Conservation (phyloP, 2,113 vertebrate species). For the Forbesichthys papilliferus region DNA sequence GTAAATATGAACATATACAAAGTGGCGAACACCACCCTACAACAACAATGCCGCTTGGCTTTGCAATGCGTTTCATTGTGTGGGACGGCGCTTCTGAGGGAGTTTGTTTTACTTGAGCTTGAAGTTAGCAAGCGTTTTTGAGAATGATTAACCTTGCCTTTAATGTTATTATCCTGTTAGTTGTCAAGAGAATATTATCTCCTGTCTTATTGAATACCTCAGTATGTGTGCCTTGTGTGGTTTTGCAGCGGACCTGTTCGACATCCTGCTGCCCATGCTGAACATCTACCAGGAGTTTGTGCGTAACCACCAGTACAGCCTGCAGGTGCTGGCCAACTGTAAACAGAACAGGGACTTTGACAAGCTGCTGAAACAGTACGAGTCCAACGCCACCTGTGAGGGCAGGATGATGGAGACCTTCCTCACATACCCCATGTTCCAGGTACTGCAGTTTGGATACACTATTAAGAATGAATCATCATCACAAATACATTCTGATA, state of each 20-base stretch:
- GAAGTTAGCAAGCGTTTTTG: no score
- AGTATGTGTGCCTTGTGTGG: conserved; percentile 24
- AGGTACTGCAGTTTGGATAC: conserved; percentile 72
- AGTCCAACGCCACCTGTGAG: conserved; percentile 91
- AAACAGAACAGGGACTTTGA: conserved; percentile 97
- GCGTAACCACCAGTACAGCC: conserved; percentile 93
- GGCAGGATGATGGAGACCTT: conserved; percentile 93
- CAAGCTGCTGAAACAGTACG: conserved; percentile 95
- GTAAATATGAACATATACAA: no score
- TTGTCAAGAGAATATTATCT: background rate
- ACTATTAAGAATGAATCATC: no score
- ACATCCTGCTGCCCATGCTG: conserved; percentile 96
- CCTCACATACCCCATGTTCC: conserved; percentile 97
- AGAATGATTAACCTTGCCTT: no score
- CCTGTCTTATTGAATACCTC: background rate
- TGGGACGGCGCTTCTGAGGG: no score
- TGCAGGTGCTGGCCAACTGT: conserved; percentile 93
- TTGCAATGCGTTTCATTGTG: no score
- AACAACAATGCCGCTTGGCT: no score
- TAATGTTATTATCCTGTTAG: no score
- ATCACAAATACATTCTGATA: no score
- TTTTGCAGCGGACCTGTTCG: conserved; percentile 89
- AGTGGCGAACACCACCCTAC: no score
- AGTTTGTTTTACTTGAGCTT: no score
- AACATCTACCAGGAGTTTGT: conserved; percentile 98